Base-by-base conservation (phyloP, 2,888 invertebrate species). In the Glaucopsyche alexis region DNA sequence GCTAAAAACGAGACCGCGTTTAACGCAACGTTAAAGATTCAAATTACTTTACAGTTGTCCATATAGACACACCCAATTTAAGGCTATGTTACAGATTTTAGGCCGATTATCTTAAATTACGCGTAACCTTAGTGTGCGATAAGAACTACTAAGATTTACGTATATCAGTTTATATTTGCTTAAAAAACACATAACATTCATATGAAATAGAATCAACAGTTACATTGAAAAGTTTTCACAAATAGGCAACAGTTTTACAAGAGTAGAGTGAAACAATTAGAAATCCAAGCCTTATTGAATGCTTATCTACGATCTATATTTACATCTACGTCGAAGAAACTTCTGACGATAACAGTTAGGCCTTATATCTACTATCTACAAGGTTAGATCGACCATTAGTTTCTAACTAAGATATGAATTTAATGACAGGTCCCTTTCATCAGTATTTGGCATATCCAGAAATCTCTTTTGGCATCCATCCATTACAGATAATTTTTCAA, bases 321-420 rank as follows among this genome's bases (percentile, higher is more conserved):
- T 89, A 88, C 86, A 87, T 78, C 80, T 85, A 83, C 76, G 42
- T 76, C 81, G 77, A 80, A 85, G 83, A 87, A 87, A 88, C 83
- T 78, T 85, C 79, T 79, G 87, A 84, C 82, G 83, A 82, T 81
- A 71, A 19, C 73, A 72, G 71, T 80, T 80, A 80, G 79, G 79
- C 80, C 78, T 79, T 49, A 77, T 69, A n/a, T n/a, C n/a, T n/a
- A 71, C 45, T 77, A 76, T 77, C 78, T 79, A 76, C 74, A 75
- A 76, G 73, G 75, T 76, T 77, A 77, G 70, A 75, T 72, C 72
- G 76, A 77, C 75, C 75, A 76, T 75, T 72, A 74, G 75, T 79
- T 76, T 78, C 84, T 86, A 87, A 76, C 86, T 90, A 90, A 85
- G 91, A 91, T 92, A 92, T 91, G 92, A 89, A 90, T 84, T 87